Evolutionary conservation across 2,113 vertebrate species (phyloP), one percentile per base, ranked within the genome.

Genomic region (Dromaius novaehollandiae): DNA sequence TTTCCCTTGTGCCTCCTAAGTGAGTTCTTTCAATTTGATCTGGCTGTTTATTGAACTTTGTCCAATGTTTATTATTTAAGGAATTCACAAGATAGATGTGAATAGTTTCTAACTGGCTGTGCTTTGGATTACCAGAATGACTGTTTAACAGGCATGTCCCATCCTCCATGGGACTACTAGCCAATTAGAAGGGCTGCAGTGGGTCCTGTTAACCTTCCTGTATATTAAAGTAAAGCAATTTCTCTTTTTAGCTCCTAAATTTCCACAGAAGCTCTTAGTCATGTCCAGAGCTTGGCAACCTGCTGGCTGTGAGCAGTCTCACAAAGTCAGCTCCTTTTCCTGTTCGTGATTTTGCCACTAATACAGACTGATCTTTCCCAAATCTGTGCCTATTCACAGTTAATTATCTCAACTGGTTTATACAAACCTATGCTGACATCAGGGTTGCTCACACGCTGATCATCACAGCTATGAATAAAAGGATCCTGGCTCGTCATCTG

Each of bases 41-140:
- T 87, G 42, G 25, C 32, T 89, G 91, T 91, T 96, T 96, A 89
- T 74, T 7, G 36, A 96, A 86, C 44, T 95, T 77, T 94, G 44
- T 74, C 73, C 71, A 26, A 40, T 66, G 91, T 95, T 97, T 89
- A 71, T 85, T 93, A 80, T 95, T 96, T 83, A 89, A 94, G 63
- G 78, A 95, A 88, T 95, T 80, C 84, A 93, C 66, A 91, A 80
- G 89, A 89, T 42, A 91, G 70, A 95, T 88, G 78, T 82, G 89
- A 93, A 80, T 50, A 56, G 68, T 96, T 89, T 38, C 75, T 95
- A 71, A 64, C 91, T 80, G 26, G 32, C 60, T 85, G 92, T 76
- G 68, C 82, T 88, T 75, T 92, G 88, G 76, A 34, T 68, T 86
- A 82, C 75, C 66, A 89, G 70, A 44, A 89, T 1, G 13, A 77